These are phyloP conservation scores for Neoscelio sp. DNA, from an alignment of 2,888 invertebrate genomes.

Conservation along the genomic window DNA sequence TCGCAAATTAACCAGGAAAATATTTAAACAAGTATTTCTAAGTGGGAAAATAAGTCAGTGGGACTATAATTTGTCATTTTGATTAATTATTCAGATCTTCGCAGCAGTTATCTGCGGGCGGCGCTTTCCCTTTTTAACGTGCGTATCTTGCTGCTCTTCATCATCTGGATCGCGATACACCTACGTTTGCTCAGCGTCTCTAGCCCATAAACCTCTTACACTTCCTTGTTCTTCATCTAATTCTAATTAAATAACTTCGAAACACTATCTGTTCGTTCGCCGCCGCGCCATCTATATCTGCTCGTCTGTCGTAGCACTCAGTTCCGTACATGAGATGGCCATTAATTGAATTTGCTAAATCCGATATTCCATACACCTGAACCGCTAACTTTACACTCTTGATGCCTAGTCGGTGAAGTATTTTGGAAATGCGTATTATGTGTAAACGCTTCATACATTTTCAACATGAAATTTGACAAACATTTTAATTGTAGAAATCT, in stretches of 20 bases:
- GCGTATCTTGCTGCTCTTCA: slow-evolving; percentile 36
- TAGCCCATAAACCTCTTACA: slow-evolving; percentile 61
- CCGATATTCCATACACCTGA: slow-evolving; percentile 71
- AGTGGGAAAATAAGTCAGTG: slow-evolving; percentile 37
- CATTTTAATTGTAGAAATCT: not conserved
- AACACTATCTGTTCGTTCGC: slow-evolving; percentile 79
- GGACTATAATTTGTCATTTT: slow-evolving; percentile 48
- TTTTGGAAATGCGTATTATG: slow-evolving; percentile 26
- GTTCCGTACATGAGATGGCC: slow-evolving; percentile 71
- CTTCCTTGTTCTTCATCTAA: slow-evolving; percentile 66
- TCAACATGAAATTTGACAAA: not conserved
- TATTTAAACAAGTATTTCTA: slow-evolving; percentile 10
- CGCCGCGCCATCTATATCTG: slow-evolving; percentile 68
- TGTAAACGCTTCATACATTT: slow-evolving; percentile 14
- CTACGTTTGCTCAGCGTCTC: slow-evolving; percentile 40
- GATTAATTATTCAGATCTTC: slow-evolving; percentile 57
- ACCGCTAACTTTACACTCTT: slow-evolving; percentile 54
- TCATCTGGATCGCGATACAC: slow-evolving; percentile 53
- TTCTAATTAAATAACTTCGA: slow-evolving; percentile 81
- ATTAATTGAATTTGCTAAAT: slow-evolving; percentile 77
- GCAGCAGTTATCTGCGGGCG: slow-evolving; percentile 16
- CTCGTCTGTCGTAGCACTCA: slow-evolving; percentile 58
- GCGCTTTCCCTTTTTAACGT: slow-evolving; percentile 35
- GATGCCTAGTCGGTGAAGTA: slow-evolving; percentile 28
- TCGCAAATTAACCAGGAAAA: slow-evolving; percentile 18